phyloP scores from a whole-genome alignment of 2,888 invertebrate genomes.

The Aphodius sticticus region DNA sequence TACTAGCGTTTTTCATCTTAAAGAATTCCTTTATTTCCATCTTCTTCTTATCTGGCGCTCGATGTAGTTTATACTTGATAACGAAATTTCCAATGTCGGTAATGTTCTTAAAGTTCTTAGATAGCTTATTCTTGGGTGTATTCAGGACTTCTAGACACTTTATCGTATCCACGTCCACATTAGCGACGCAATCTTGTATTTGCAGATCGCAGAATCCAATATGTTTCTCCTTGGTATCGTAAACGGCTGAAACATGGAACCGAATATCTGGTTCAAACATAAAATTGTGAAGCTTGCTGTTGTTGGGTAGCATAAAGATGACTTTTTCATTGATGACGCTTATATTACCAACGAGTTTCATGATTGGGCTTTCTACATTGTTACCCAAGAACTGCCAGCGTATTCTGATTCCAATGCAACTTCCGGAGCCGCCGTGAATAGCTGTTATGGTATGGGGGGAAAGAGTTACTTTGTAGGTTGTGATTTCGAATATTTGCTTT shows the following conservation, averaged over 20 bases:
- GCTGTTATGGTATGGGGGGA: constrained; percentile 6
- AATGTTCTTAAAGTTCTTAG: neutral
- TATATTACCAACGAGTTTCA: constrained; percentile 6
- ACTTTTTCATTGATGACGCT: neutral
- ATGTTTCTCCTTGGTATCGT: neutral
- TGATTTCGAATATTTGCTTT: constrained; percentile 20
- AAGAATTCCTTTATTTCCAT: neutral
- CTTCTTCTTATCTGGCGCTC: neutral
- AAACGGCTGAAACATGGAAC: constrained; percentile 15
- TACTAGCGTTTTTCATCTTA: neutral
- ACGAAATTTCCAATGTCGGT: constrained; percentile 8
- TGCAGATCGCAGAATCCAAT: constrained; percentile 13
- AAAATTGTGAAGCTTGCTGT: neutral
- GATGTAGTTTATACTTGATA: constrained; percentile 14
- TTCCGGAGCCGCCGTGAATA: neutral
- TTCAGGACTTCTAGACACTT: constrained; percentile 11
- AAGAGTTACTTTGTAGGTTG: constrained; percentile 8
- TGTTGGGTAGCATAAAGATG: neutral
- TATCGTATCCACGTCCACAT: constrained; percentile 1
- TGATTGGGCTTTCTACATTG: neutral
- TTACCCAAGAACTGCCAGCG: constrained; percentile 17
- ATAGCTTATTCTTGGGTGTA: neutral
- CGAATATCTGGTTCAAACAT: constrained; percentile 7
- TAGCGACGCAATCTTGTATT: constrained; percentile 9
- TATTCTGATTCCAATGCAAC: constrained; percentile 12